Percentiles rank a stretch among this genome's conserved stretches.
phyloP scores from a whole-genome alignment of 2,113 vertebrate genomes.

The Anhinga rufa region DNA sequence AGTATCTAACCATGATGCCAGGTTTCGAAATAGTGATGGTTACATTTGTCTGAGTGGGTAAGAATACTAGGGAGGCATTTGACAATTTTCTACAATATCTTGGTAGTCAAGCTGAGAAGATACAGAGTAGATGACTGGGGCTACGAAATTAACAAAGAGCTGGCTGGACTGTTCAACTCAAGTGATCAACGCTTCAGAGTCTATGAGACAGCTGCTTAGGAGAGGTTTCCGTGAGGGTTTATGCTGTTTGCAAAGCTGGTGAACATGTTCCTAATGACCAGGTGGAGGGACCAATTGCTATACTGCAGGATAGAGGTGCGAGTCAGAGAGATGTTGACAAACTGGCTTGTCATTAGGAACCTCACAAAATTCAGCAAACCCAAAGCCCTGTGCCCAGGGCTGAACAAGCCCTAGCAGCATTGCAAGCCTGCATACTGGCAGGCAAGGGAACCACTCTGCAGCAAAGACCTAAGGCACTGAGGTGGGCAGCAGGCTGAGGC shows the following conservation, averaged over 20 bases:
- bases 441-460: fast-evolving
- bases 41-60: neutral
- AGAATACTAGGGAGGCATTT: neutral
- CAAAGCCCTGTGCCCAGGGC: fast-evolving
- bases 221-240: neutral
- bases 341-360: neutral
- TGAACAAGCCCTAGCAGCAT: no score
- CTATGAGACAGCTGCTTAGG: neutral
- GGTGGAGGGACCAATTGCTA: neutral
- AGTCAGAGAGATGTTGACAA: neutral
- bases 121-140: neutral
- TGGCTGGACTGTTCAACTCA: neutral
- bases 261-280: neutral
- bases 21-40: neutral
- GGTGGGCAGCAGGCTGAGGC: no score
- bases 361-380: neutral
- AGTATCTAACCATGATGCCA: neutral
- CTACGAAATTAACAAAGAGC: neutral
- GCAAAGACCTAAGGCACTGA: neutral
- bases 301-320: neutral
- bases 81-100: neutral
- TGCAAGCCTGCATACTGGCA: fast-evolving
- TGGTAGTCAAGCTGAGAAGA: neutral
- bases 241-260: neutral
- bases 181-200: fast-evolving